Percentiles rank a stretch among this genome's conserved stretches.
phyloP scores from a whole-genome alignment of 2,888 invertebrate species.

The Hypsopygia costalis region DNA sequence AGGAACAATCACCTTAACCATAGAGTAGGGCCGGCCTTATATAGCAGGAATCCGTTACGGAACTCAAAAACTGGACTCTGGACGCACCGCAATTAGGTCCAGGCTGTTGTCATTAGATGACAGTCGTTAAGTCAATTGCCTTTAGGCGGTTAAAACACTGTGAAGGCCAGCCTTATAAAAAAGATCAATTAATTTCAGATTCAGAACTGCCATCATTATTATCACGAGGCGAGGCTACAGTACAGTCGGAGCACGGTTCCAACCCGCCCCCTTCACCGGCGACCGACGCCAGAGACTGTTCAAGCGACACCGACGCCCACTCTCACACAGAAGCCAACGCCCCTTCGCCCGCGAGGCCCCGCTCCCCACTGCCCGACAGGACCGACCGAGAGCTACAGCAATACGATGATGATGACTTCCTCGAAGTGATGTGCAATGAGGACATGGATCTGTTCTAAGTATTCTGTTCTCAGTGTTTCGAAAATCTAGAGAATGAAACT shows the following conservation, averaged over 20 bases:
- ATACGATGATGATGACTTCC: conserved; percentile 85
- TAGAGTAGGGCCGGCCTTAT: too few species aligned
- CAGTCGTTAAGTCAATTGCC: too few species aligned
- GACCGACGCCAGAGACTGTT: conserved; percentile 85
- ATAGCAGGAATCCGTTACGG: too few species aligned
- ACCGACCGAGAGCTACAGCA: conserved; percentile 42
- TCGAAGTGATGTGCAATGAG: conserved; percentile 85
- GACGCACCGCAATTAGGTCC: too few species aligned
- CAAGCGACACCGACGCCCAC: conserved; percentile 82
- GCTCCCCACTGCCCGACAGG: conserved; percentile 36
- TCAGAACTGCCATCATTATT: conserved; percentile 83
- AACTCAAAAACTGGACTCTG: too few species aligned
- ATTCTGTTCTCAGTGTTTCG: conserved; percentile 1
- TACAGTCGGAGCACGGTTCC: conserved; percentile 79
- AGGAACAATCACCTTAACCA: too few species aligned
- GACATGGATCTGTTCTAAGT: conserved; percentile 86
- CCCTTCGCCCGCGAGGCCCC: conserved; percentile 22
- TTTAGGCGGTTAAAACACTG: too few species aligned
- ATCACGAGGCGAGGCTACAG: conserved; percentile 81
- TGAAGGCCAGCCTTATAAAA: too few species aligned
- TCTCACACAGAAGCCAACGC: conserved; percentile 64
- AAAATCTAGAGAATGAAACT: background rate
- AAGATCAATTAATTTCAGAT: conserved; percentile 41
- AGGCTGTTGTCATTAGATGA: too few species aligned
- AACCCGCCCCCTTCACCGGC: conserved; percentile 92